phyloP scores from a whole-genome alignment of 2,113 vertebrate species.

The Malurus melanocephalus region DNA sequence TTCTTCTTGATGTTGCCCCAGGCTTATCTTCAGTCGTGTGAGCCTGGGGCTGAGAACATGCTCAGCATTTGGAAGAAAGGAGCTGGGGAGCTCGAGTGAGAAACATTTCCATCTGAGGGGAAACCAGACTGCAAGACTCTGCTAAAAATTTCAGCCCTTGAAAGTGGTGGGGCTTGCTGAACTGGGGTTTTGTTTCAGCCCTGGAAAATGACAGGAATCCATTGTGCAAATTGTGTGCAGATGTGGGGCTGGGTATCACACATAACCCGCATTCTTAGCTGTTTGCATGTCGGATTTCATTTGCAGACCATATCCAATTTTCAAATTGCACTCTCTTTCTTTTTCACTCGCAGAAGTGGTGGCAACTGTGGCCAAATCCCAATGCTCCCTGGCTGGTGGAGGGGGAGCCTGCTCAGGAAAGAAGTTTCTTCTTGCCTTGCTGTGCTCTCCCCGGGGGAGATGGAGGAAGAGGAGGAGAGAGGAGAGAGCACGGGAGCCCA shows the following conservation, averaged over 20 bases:
- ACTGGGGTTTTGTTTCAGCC: slow-evolving; percentile 21
- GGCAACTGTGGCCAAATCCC: not conserved
- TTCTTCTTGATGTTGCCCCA: not conserved
- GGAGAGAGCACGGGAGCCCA: rapidly evolving
- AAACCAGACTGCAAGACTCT: not conserved
- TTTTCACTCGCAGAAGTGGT: not conserved
- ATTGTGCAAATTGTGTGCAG: slow-evolving; percentile 46
- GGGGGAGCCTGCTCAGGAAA: not conserved
- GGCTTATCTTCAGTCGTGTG: not conserved
- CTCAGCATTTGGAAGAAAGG: not conserved
- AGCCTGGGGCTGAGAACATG: not conserved
- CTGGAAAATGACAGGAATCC: slow-evolving; percentile 29
- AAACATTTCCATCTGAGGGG: not conserved
- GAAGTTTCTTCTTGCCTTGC: not conserved
- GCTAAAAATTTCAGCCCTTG: not conserved
- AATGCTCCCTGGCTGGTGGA: not conserved
- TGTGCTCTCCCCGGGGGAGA: not conserved
- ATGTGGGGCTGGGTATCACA: not conserved
- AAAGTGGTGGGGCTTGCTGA: not conserved
- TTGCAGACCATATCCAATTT: not conserved
- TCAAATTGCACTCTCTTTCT: not conserved
- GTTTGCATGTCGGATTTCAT: not conserved
- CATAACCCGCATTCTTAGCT: slow-evolving; percentile 13
- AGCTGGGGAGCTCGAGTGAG: not conserved
- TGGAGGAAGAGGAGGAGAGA: not conserved